Base-by-base conservation (phyloP, 1,140 invertebrate genomes). In the Trichomalopsis sarcophagae region DNA sequence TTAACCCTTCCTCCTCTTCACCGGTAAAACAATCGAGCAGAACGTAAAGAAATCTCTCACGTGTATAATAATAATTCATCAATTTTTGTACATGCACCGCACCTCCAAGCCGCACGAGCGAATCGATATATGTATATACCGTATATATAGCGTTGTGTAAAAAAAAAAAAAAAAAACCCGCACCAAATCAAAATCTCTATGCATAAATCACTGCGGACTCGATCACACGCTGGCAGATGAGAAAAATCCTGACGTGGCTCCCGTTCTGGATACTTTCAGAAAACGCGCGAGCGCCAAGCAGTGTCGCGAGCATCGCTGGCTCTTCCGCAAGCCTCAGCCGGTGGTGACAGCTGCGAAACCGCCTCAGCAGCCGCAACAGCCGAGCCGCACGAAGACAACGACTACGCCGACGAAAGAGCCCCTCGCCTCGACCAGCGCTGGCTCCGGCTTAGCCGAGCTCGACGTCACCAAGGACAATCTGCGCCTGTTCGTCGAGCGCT, bases 391-490 rank as follows among this genome's bases (percentile, higher is more conserved):
- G 5, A 47, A 76, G 44, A 36, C 13, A 9, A 30, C 73, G 3
- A 30, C 14, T 2, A 13, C 74, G n/a, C 21, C 47, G 14, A 47
- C 30, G 47, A 40, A 21, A 23, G 33, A 23, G 6, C 71, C 78
- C 4, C 87, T 44, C 80, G 75, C 50, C 4, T 50, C 81, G 14
- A 87, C 80, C 62, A 44, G 44, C 21, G 50, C 62, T 1, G 40
- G 23, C 40, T 9, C 69, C 3, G 40, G 30, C 40, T 10, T 47
- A 4, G n/a, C 23, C 47, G 95, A 96, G 86, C 94, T 97, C 88
- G 97, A 97, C 88, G 94, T 96, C 80, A 95, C 97, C n/a, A 97
- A 98, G 93, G 97, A 97, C 89, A 97, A 98, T 91, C 94, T 98
- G 21, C 94, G 95, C 85, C 93, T 96, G 87, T 97, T 97, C 92